These are phyloP conservation scores for Bothrops alternatus DNA, from an alignment of 2,797 vertebrate genomes.

Conservation along the genomic window DNA sequence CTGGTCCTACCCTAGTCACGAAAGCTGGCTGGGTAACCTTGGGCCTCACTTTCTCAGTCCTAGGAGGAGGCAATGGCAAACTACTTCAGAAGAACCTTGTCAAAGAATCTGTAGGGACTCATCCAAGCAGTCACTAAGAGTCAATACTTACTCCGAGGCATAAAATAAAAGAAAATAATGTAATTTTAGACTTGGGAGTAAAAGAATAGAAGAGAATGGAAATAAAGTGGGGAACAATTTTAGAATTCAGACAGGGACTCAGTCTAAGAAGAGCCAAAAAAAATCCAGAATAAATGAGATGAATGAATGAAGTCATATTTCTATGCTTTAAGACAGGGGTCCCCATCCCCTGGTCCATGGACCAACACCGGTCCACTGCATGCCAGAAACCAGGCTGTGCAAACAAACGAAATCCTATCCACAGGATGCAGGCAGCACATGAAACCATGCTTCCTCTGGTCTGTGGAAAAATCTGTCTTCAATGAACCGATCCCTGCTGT, in stretches of 20 bases:
- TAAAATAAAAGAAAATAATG: not conserved
- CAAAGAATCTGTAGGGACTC: not conserved
- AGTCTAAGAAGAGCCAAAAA: not conserved
- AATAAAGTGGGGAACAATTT: not conserved
- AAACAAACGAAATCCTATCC: no score
- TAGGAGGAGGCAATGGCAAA: not conserved
- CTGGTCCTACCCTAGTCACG: not conserved
- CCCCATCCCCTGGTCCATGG: no score
- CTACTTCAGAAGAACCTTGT: not conserved
- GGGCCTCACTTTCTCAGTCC: not conserved
- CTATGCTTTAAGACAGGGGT: not conserved
- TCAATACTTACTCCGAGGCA: not conserved
- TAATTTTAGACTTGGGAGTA: not conserved
- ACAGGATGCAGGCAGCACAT: no score
- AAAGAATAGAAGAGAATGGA: not conserved
- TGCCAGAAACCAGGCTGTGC: no score
- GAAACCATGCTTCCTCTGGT: no score
- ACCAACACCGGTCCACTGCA: no score
- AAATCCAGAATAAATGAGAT: not conserved
- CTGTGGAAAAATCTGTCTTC: no score
- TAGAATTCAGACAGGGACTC: not conserved
- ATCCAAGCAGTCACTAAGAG: not conserved
- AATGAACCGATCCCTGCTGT: no score
- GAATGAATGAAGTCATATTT: not conserved
- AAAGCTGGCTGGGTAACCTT: not conserved